Percentiles rank a stretch among this genome's conserved stretches.
Conservation (phyloP, 2,113 vertebrate species). For the Oreochromis tanganicae region DNA sequence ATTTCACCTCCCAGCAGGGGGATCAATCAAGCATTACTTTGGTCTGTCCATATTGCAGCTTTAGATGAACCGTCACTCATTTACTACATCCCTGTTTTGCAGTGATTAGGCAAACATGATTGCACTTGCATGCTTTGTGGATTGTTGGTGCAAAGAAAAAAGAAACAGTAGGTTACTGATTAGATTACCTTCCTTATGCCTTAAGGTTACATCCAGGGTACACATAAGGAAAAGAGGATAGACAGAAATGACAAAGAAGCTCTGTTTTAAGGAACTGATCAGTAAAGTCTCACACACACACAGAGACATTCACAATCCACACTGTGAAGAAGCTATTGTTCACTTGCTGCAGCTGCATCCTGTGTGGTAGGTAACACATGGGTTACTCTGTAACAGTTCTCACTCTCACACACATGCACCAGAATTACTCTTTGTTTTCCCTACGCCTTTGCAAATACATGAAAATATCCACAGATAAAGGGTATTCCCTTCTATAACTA, state of each 20-base stretch:
- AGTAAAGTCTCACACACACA: neutral
- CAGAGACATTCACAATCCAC: neutral
- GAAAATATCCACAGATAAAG: neutral
- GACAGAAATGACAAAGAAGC: slow-evolving; percentile 22
- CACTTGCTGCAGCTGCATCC: slow-evolving; percentile 64
- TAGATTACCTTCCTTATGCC: slow-evolving; percentile 29
- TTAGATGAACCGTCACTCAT: neutral
- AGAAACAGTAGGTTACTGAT: slow-evolving; percentile 35
- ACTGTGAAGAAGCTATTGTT: slow-evolving; percentile 15
- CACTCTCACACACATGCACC: neutral
- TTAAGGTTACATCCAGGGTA: slow-evolving; percentile 4
- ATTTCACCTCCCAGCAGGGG: neutral
- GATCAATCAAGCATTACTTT: neutral
- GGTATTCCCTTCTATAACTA: neutral
- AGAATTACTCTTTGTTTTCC: neutral
- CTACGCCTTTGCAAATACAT: neutral
- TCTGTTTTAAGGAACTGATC: slow-evolving; percentile 17
- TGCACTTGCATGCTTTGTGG: neutral
- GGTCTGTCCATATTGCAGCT: neutral
- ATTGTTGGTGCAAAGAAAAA: neutral
- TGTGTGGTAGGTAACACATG: slow-evolving; percentile 48
- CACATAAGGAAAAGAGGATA: slow-evolving; percentile 5
- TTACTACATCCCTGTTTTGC: neutral
- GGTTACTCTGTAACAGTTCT: neutral
- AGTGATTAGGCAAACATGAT: slow-evolving; percentile 28